Percentiles rank a stretch among this genome's conserved stretches.
phyloP scores from a whole-genome alignment of 2,888 invertebrate species.

The Orthosia incerta region DNA sequence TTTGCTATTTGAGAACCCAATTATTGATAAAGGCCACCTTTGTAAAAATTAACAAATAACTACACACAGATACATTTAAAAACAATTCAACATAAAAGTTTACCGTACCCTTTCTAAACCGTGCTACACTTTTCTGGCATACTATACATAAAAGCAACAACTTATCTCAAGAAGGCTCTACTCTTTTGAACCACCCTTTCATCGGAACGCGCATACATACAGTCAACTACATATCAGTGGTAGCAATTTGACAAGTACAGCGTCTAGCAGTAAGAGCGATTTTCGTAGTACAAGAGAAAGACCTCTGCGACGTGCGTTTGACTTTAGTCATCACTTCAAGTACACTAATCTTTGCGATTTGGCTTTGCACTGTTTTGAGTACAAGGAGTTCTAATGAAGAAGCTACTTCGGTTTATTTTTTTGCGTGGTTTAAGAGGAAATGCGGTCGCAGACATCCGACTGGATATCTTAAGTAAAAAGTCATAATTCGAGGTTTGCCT shows the following conservation, averaged over 20 bases:
- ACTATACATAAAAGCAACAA: conserved; percentile 39
- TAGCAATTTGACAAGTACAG: no score
- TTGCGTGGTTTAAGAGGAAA: neutral
- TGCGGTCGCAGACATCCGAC: no score
- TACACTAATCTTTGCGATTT: conserved; percentile 25
- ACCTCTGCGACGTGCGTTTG: no score
- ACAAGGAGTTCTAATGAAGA: conserved; percentile 40
- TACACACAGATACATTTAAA: neutral
- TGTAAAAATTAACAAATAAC: neutral
- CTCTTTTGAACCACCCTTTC: conserved; percentile 16
- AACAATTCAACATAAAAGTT: neutral
- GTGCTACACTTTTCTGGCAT: conserved; percentile 13
- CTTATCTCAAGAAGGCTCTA: conserved; percentile 40
- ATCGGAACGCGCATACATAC: neutral
- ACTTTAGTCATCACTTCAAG: conserved; percentile 11
- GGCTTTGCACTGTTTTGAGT: conserved; percentile 25
- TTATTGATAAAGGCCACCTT: no score
- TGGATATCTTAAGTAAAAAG: no score
- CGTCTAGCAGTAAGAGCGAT: no score
- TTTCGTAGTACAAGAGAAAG: no score
- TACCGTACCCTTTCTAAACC: neutral
- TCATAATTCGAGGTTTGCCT: no score
- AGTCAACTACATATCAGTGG: neutral
- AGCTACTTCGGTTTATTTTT: conserved; percentile 1
- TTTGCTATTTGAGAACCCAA: no score